Conservation (phyloP, 92 coral and sea anemone species). For the Phenganax marumi region DNA sequence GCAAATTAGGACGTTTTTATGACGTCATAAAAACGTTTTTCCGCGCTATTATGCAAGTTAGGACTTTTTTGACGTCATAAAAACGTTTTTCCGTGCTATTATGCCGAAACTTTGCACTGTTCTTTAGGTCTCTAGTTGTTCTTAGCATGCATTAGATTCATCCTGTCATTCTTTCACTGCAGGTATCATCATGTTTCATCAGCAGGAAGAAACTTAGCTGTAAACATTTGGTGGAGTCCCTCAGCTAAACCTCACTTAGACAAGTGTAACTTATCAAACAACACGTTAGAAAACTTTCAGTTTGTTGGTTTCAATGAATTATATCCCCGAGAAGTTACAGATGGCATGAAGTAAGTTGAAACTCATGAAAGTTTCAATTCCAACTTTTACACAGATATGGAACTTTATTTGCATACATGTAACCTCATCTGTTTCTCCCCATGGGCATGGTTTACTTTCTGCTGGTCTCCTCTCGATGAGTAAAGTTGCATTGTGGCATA, state of each 20-base stretch:
- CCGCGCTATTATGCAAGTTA: too few species aligned
- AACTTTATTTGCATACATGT: too few species aligned
- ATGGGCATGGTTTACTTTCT: neutral
- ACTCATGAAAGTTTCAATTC: neutral
- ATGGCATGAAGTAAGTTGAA: constrained; percentile 32
- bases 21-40: too few species aligned
- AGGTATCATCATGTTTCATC: constrained; percentile 46
- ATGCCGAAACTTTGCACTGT: too few species aligned
- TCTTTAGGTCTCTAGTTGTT: too few species aligned
- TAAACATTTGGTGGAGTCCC: constrained; percentile 39
- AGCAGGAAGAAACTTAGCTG: constrained; percentile 32
- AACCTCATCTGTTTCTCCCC: too few species aligned
- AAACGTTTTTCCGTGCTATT: too few species aligned
- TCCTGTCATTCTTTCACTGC: too few species aligned
- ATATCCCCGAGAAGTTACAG: constrained; percentile 15
- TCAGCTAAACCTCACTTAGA: constrained; percentile 27
- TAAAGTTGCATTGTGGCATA: neutral
- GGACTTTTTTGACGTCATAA: too few species aligned
- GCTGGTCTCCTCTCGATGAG: neutral
- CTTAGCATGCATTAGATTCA: too few species aligned
- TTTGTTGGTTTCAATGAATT: constrained; percentile 15
- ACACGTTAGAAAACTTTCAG: constrained; percentile 19
- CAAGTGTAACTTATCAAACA: constrained; percentile 28
- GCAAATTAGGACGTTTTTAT: too few species aligned
- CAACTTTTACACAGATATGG: too few species aligned